These are phyloP conservation scores for Melanotaenia boesemani DNA, from an alignment of 2,797 vertebrate genomes.

Conservation along the genomic window DNA sequence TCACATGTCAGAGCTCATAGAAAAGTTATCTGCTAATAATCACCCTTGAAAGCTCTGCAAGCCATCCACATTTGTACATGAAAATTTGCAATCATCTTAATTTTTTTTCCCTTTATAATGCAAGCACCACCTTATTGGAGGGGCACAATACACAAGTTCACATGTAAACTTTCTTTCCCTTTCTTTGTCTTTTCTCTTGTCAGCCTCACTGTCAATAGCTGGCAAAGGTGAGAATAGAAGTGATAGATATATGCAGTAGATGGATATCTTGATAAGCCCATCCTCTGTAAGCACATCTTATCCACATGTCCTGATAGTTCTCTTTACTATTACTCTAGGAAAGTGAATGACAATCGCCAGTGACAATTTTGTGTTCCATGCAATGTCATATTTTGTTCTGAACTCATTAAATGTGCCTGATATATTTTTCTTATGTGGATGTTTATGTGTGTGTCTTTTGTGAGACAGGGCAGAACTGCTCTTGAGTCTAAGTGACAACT, in stretches of 20 bases:
- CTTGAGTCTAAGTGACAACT: slow-evolving; percentile 65
- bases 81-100: neutral
- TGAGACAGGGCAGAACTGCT: slow-evolving; percentile 31
- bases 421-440: slow-evolving; percentile 1
- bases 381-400: slow-evolving; percentile 2
- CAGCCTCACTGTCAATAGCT: neutral
- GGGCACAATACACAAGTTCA: neutral
- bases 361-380: neutral
- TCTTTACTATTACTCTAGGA: neutral
- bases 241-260: neutral
- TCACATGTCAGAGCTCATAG: slow-evolving; percentile 20
- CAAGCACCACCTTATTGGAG: neutral
- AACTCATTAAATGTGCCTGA: slow-evolving; percentile 2
- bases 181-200: neutral
- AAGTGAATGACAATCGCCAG: neutral
- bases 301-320: neutral
- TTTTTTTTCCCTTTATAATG: neutral
- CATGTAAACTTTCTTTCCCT: neutral
- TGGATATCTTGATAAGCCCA: neutral
- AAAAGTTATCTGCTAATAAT: slow-evolving; percentile 41
- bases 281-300: neutral
- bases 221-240: neutral
- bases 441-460: slow-evolving; percentile 23
- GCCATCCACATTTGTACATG: neutral
- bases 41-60: slow-evolving; percentile 21